phyloP scores from a whole-genome alignment of 2,113 vertebrate species.

The Glaucidium brasilianum region DNA sequence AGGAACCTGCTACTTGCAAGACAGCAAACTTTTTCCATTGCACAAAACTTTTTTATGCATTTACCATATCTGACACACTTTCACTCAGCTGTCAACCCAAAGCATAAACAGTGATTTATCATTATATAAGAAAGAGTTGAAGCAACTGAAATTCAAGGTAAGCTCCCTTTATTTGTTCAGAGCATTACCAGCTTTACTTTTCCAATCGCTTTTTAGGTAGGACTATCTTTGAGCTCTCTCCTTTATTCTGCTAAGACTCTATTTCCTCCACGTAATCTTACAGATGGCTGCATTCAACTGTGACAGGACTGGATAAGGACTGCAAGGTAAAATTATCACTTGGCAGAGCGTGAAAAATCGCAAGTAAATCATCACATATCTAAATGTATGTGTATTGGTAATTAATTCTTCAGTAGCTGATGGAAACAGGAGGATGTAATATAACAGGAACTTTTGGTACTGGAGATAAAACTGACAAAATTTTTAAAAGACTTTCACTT shows the following conservation, averaged over 20 bases:
- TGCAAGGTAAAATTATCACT: conserved; percentile 50
- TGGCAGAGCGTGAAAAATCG: conserved; percentile 35
- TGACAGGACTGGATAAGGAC: conserved; percentile 45
- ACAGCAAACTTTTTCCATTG: neutral
- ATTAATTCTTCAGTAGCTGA: neutral
- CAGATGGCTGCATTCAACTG: conserved; percentile 64
- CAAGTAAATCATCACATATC: neutral
- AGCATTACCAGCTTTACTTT: conserved; percentile 41
- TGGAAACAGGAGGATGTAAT: neutral
- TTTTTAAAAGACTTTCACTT: neutral
- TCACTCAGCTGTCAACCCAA: neutral
- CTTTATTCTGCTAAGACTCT: conserved; percentile 51
- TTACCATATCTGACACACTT: neutral
- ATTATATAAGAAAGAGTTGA: neutral
- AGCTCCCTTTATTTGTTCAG: conserved; percentile 19
- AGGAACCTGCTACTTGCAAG: neutral
- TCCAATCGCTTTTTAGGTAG: conserved; percentile 3
- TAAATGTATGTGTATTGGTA: neutral
- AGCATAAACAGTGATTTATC: conserved; percentile 39
- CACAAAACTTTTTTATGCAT: neutral
- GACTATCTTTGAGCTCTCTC: neutral
- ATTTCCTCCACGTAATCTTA: conserved; percentile 65
- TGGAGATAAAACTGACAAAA: neutral
- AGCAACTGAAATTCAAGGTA: conserved; percentile 29
- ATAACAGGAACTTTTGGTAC: neutral